A percentile compares a stretch with the other conserved stretches of the same genome.
phyloP scores from a whole-genome alignment of 2,113 vertebrate species.

The Cardinalis cardinalis region DNA sequence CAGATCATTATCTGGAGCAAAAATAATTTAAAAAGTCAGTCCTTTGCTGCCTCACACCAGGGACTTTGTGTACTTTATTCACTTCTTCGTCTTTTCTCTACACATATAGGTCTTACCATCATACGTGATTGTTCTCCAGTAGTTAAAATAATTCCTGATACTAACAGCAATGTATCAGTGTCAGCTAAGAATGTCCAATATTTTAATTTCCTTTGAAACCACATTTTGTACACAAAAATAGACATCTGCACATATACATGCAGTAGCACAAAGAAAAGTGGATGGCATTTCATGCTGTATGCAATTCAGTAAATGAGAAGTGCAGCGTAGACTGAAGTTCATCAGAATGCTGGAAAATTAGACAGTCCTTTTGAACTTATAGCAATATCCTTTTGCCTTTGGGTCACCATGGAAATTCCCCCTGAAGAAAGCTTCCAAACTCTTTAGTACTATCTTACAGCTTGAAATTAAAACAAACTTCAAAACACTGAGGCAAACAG shows the following conservation, averaged over 20 bases:
- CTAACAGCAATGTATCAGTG: not conserved
- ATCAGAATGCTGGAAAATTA: not conserved
- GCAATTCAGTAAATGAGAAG: not conserved
- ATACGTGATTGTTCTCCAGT: not conserved
- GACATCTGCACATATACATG: not conserved
- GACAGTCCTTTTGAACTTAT: not conserved
- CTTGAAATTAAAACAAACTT: not conserved
- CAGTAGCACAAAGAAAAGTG: not conserved
- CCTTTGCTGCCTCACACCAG: not conserved
- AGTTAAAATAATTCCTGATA: not conserved
- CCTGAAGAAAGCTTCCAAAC: not conserved
- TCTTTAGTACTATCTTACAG: not conserved
- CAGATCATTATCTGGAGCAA: constrained; percentile 87
- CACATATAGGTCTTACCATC: not conserved
- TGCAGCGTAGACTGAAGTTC: not conserved
- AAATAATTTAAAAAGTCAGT: not conserved
- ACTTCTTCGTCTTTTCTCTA: not conserved
- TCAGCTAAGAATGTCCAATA: not conserved
- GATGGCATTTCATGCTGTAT: not conserved
- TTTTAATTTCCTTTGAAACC: not conserved
- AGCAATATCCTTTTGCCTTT: not conserved
- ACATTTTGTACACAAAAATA: not conserved
- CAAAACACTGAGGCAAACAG: not conserved
- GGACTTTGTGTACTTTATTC: not conserved
- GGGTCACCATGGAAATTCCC: not conserved